Base-by-base conservation (phyloP, 2,797 vertebrate genomes). In the Lithobates sylvaticus region DNA sequence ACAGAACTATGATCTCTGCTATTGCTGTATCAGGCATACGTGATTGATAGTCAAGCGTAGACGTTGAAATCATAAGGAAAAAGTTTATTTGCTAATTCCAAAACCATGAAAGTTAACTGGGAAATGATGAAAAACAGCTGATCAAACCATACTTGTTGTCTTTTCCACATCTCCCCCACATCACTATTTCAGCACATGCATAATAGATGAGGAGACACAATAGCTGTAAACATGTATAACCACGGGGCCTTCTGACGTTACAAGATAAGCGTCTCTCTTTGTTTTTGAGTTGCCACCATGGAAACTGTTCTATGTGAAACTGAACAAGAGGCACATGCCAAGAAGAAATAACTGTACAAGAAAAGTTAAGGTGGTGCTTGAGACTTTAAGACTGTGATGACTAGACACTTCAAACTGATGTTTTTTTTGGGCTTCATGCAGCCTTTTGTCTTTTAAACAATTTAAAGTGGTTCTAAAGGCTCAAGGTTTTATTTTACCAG, bases 201-300 rank as follows among this genome's bases (percentile, higher is more conserved):
- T 87, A 83, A 87, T 80, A 65, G 64, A 87, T 84, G 70, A 74
- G 64, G 70, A 75, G 70, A 87, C 81, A 84, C 86, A 84, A 87
- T 84, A 61, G 86, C 70, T 32, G 69, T 73, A 75, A 84, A 84
- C 58, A 80, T 75, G 76, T 75, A 69, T 54, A 80, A 84, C 69
- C 81, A 87, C 86, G 16, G 76, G 81, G 69, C 76, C 76, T 87
- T 79, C 86, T 87, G 86, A 87, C 81, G 76, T 87, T 87, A 83
- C 81, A 69, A 79, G 86, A 87, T 84, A 84, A 84, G 70, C 74
- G 70, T 76, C 86, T 84, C 86, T 84, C 81, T 83, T 87, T 87
- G 81, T 87, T 84, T 83, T 75, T 65, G 26, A 2, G 29, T 73
- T 75, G 86, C 76, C 74, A n/a, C 76, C 81, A 87, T 87, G 86